Evolutionary conservation across 1,140 invertebrate genomes (phyloP), one percentile per base, ranked within the genome.

Genomic region (Drosophila pectinifera): DNA sequence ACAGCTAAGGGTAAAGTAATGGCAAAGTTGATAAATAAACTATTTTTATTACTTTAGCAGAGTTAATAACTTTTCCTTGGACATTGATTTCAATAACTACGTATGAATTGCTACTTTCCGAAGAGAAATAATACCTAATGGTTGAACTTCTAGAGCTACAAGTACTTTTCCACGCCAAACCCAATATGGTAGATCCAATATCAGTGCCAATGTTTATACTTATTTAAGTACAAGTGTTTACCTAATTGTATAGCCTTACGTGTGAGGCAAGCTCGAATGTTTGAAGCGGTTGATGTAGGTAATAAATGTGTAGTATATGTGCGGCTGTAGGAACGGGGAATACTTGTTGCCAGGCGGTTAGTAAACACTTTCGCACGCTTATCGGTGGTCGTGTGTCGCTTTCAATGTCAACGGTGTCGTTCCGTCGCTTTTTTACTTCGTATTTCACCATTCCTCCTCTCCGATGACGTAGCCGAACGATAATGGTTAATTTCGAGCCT

Each of bases 371-470:
- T 79, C 65, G 70, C 51, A 49, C 65, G 78, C 73, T 85, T 81
- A 85, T 81, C 82, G 65, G 48, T 16, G 62, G 63, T 16, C 31
- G 38, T 41, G 58, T 28, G 36, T 53, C 43, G 56, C 43, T 89
- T 89, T 89, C 83, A 88, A 88, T 88, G 83, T 88, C 83, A 89
- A 88, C 36, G 62, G 84, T 79, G 83, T 86, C 83, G 83, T 83
- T 83, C 78, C 63, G 54, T 58, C 57, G 26, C 26, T 53, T 58
- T 56, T 38, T n/a, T 38, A n/a, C 53, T 7, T 46, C 34, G 38
- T 64, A 81, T 86, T 85, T 85, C 83, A 86, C 61, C 82, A 86
- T 53, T 31, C 26, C 54, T 72, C 45, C 54, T 72, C 48, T 58
- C 45, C 22, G 62, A 69, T 88, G 79, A 89, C 83, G 84, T 89